Evolutionary conservation across 2,888 invertebrate species (phyloP), one percentile per base, ranked within the genome.

Genomic region (Priocnemis perturbator): DNA sequence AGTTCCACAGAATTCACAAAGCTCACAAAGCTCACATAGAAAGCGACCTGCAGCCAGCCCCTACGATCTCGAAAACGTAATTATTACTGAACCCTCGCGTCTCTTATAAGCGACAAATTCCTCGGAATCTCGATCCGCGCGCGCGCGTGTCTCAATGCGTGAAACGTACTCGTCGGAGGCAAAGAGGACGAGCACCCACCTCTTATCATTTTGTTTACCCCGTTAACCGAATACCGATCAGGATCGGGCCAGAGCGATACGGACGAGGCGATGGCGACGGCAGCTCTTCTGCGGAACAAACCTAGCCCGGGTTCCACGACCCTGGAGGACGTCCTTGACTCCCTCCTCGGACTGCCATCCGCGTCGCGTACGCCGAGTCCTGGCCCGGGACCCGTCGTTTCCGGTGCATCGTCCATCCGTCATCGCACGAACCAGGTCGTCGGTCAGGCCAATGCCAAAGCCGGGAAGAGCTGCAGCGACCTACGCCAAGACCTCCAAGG

Each of bases 271-370:
- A 86, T 85, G 86, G 84, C 84, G 82, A 84, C 85, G 81, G 84
- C 85, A 83, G 86, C 86, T 85, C 85, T 86, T 82, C 84, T 86
- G 77, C 87, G 88, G 85, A 88, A 87, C 83, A 88, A 87, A 85
- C 88, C 88, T 70, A 88, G 88, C 86, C 94, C 94, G 59, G 94
- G 95, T 86, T 95, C 95, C 82, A 95, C 96, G 71, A 97, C 97
- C 79, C 91, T 97, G 88, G 97, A 97, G 92, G 97, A 97, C 91
- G 97, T 97, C 79, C 92, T 97, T 90, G 96, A 97, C 90, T 96
- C 97, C 78, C 93, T 97, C 82, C 93, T 97, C 90, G 96, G 97
- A 87, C 92, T 96, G 87, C 95, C 96, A 86, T 92, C 94, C 78
- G 90, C 91, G 83, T 93, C 94, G 85, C 92, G 94, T 88, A 94